Base-by-base conservation (phyloP, 1,140 invertebrate species). In the Zaprionus ornatus region DNA sequence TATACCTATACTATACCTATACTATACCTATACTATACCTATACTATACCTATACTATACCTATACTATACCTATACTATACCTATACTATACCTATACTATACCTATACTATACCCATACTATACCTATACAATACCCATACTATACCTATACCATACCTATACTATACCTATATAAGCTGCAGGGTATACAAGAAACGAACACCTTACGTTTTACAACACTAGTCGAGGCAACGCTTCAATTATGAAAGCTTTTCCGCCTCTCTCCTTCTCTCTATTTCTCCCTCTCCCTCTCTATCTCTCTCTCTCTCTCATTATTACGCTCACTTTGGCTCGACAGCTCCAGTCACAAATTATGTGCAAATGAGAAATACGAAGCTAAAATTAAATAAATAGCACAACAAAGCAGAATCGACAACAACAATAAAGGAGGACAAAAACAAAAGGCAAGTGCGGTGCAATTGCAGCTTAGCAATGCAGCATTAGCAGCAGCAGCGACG, bases 351-450 rank as follows among this genome's bases (percentile, higher is more conserved):
- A 87, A 86, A 87, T 82, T 87, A 87, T 50, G n/a, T 50, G 76
- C 72, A 80, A 86, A 86, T 78, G 74, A 61, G 69, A 84, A 84
- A 80, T 77, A 48, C 59, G 79, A 82, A 79, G 71, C 67, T 71
- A 68, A 82, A 86, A 86, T 86, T 82, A 79, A 86, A 87, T 87
- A 86, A 86, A 74, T 85, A 82, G 66, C 64, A 54, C 63, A 79
- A 42, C 40, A 78, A 74, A 52, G 57, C 45, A 67, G 54, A 65
- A 80, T 68, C 55, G 74, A 68, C 62, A 74, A 70, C 15, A 63
- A 48, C 19, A 71, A 52, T 27, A 61, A 19, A 21, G 21, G 21
- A 21, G 50, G 10, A n/a, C 56, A 45, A 62, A 86, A 70, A 74
- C 76, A 82, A 77, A 82, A 60, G 54, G n/a, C 59, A 60, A 68